These are phyloP conservation scores for Philotrypesis tridentata DNA, from an alignment of 1,140 invertebrate species.

Conservation along the genomic window DNA sequence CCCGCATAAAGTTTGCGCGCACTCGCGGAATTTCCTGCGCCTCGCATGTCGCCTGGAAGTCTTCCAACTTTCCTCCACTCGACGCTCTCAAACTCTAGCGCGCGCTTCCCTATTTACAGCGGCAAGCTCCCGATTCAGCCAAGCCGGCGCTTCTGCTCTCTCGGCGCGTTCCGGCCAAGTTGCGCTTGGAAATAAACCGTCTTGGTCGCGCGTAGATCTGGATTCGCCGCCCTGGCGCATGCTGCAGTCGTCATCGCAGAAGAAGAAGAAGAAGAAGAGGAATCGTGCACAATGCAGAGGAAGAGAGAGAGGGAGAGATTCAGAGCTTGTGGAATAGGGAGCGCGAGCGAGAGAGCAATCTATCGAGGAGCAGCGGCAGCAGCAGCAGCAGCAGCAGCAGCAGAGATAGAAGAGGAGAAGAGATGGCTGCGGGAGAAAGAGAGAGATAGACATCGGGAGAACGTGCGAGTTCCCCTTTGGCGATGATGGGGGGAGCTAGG, in stretches of 20 bases:
- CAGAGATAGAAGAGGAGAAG: slow-evolving; percentile 1
- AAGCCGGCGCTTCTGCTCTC: slow-evolving; percentile 6
- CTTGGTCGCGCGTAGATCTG: not conserved
- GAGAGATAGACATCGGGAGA: slow-evolving; percentile 55
- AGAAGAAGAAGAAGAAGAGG: slow-evolving; percentile 20
- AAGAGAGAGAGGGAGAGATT: slow-evolving; percentile 40
- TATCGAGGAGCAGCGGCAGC: slow-evolving; percentile 23
- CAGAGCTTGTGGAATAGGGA: slow-evolving; percentile 51
- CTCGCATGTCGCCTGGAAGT: slow-evolving; percentile 18
- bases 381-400: not conserved
- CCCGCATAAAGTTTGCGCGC: slow-evolving; percentile 9
- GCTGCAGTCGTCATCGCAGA: slow-evolving; percentile 40
- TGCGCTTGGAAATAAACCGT: slow-evolving; percentile 35
- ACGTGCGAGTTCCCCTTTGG: slow-evolving; percentile 47
- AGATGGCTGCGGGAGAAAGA: slow-evolving; percentile 52
- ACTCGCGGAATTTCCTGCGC: slow-evolving; percentile 21
- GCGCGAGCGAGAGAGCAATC: slow-evolving; percentile 29
- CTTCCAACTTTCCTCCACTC: slow-evolving; percentile 32
- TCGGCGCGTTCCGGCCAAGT: slow-evolving; percentile 35
- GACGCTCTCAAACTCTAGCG: slow-evolving; percentile 13
- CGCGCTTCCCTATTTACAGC: not conserved
- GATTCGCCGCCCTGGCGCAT: not conserved
- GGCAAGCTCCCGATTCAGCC: slow-evolving; percentile 23
- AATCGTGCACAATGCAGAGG: no score
- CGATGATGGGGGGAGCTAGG: slow-evolving; percentile 48